A percentile compares a stretch with the other conserved stretches of the same genome.
These are phyloP conservation scores for Phragmatobia fuliginosa DNA, from an alignment of 2,888 invertebrate genomes.

Conservation along the genomic window DNA sequence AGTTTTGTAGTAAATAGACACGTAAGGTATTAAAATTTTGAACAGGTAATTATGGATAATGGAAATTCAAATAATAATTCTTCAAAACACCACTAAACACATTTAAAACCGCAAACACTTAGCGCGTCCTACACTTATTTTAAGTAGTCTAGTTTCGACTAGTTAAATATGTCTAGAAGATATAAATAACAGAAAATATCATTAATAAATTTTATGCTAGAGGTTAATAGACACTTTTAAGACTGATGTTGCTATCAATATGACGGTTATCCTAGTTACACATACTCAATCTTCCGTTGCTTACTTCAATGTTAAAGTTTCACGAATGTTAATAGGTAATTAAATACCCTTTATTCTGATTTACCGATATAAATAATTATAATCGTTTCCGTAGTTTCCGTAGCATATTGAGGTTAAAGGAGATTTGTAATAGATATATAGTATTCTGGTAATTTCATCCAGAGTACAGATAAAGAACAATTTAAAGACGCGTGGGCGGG, in stretches of 20 bases:
- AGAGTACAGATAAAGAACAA: constrained; percentile 77
- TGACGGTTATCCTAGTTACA: not conserved
- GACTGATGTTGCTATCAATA: not conserved
- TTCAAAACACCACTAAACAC: not conserved
- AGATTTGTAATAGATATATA: constrained; percentile 59
- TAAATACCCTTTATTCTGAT: not conserved
- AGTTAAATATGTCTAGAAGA: not conserved
- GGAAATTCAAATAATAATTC: not conserved
- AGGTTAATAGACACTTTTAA: not conserved
- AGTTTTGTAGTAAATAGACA: not conserved
- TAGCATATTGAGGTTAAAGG: constrained; percentile 67
- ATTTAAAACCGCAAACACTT: not conserved
- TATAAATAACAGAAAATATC: not conserved
- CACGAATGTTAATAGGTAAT: not conserved
- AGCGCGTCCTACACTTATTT: not conserved
- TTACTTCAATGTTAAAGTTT: not conserved
- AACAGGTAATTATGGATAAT: not conserved
- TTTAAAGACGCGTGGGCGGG: constrained; percentile 80
- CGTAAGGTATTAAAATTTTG: not conserved
- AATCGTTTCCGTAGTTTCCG: constrained; percentile 49
- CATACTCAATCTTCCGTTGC: not conserved
- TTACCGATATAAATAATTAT: constrained; percentile 6
- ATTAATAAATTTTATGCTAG: not conserved
- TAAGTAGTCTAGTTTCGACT: not conserved
- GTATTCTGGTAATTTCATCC: constrained; percentile 76